A percentile compares a stretch with the other conserved stretches of the same genome.
phyloP scores from a whole-genome alignment of 1,140 invertebrate genomes.

The Branchinecta lindahli region DNA sequence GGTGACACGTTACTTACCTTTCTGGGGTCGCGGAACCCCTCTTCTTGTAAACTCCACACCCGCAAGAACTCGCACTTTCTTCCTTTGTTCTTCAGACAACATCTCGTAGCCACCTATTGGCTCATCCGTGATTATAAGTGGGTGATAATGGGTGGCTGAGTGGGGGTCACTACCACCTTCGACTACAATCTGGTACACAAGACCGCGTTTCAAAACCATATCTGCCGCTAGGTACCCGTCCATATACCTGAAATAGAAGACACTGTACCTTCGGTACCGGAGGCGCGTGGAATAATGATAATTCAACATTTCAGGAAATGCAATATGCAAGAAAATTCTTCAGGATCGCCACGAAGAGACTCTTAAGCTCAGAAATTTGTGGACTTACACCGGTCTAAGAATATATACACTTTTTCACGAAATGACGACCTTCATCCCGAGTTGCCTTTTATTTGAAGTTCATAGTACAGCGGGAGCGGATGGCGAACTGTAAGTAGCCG shows the following conservation, averaged over 20 bases:
- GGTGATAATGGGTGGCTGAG: conserved; percentile 72
- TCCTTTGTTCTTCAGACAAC: conserved; percentile 50
- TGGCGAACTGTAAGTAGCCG: too few relatives aligned
- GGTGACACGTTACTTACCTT: background rate
- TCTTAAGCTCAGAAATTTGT: too few relatives aligned
- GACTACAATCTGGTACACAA: conserved; percentile 65
- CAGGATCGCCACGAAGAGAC: too few relatives aligned
- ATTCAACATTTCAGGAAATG: too few relatives aligned
- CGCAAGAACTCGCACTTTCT: conserved; percentile 57
- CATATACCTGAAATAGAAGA: conserved; percentile 48
- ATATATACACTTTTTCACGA: too few relatives aligned
- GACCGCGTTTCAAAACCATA: conserved; percentile 64
- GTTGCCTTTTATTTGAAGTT: too few relatives aligned
- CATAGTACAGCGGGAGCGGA: too few relatives aligned
- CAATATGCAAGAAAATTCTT: too few relatives aligned
- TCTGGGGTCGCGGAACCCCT: conserved; percentile 48
- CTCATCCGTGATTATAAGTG: conserved; percentile 77
- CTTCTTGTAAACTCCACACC: conserved; percentile 66
- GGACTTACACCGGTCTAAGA: too few relatives aligned
- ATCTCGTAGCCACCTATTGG: conserved; percentile 62
- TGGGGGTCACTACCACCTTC: conserved; percentile 78
- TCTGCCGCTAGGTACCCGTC: conserved; percentile 75
- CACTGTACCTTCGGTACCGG: too few relatives aligned
- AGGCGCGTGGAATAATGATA: too few relatives aligned
- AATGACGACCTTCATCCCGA: too few relatives aligned